Conservation (phyloP, 2,888 invertebrate species). For the Sabatieria punctata region DNA sequence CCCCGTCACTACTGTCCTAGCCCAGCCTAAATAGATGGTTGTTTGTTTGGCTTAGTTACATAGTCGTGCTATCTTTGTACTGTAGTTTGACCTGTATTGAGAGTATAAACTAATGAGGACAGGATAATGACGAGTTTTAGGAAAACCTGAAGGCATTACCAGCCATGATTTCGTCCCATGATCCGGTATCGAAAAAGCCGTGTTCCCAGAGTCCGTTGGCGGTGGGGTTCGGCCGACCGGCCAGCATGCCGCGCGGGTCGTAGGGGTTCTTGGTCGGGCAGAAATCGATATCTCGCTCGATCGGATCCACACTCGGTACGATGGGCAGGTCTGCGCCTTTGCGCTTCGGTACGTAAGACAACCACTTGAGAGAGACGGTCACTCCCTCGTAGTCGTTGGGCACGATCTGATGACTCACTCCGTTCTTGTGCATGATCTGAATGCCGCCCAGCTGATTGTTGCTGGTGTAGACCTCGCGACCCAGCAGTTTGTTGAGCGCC, state of each 20-base stretch:
- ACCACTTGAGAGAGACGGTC: constrained; percentile 65
- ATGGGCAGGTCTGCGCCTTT: constrained; percentile 20
- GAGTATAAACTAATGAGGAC: too few relatives aligned
- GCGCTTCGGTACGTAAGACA: constrained; percentile 69
- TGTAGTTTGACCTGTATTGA: too few relatives aligned
- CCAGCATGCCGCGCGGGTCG: constrained; percentile 78
- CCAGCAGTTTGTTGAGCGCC: constrained; percentile 48
- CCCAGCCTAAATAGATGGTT: too few relatives aligned
- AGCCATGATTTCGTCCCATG: constrained; percentile 67
- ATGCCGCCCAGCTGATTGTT: constrained; percentile 97
- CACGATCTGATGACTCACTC: constrained; percentile 80
- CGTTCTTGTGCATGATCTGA: constrained; percentile 98
- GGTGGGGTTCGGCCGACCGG: constrained; percentile 19
- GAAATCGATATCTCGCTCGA: constrained; percentile 61
- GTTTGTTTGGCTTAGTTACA: too few relatives aligned
- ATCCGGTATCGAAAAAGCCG: constrained; percentile 74
- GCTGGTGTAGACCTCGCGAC: constrained; percentile 92
- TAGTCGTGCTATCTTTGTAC: too few relatives aligned
- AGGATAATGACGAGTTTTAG: too few relatives aligned
- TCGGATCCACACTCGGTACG: constrained; percentile 49
- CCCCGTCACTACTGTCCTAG: constrained; percentile 78
- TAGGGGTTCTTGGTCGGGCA: constrained; percentile 75
- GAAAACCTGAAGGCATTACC: too few relatives aligned
- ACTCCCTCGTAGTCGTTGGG: constrained; percentile 77
- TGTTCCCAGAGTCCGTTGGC: constrained; percentile 57